phyloP scores from a whole-genome alignment of 2,888 invertebrate genomes.

The Dynastes maya region DNA sequence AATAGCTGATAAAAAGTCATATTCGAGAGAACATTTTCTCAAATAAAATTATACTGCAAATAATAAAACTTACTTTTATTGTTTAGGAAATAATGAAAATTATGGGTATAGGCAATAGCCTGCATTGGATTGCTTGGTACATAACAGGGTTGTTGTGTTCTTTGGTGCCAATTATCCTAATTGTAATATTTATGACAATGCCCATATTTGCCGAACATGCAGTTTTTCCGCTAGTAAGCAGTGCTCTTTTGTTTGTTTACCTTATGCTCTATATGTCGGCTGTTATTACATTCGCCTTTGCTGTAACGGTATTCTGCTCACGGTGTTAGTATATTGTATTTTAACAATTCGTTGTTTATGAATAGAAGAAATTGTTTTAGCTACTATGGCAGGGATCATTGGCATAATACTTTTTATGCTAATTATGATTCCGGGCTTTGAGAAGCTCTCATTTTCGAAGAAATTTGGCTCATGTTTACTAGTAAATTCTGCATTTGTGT shows the following conservation, averaged over 20 bases:
- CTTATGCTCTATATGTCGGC: slow-evolving; percentile 80
- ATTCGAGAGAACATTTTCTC: too few species aligned
- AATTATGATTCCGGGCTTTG: background rate
- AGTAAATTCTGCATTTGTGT: background rate
- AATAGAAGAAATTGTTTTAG: slow-evolving; percentile 67
- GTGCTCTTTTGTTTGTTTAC: slow-evolving; percentile 80
- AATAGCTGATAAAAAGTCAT: too few species aligned
- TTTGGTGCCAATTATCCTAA: slow-evolving; percentile 74
- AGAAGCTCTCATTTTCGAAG: background rate
- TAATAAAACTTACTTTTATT: background rate
- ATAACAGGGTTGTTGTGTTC: slow-evolving; percentile 81
- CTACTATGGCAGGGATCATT: slow-evolving; percentile 77
- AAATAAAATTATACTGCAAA: too few species aligned
- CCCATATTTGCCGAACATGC: slow-evolving; percentile 71
- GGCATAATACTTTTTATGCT: background rate
- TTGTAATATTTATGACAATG: slow-evolving; percentile 72
- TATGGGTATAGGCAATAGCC: slow-evolving; percentile 88
- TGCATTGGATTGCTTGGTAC: slow-evolving; percentile 91
- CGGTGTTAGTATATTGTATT: slow-evolving; percentile 74
- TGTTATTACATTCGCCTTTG: slow-evolving; percentile 84
- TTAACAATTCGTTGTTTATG: background rate
- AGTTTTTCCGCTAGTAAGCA: slow-evolving; percentile 81
- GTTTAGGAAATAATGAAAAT: slow-evolving; percentile 90
- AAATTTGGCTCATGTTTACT: background rate
- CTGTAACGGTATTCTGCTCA: slow-evolving; percentile 85